Base-by-base conservation (phyloP, 2,797 vertebrate genomes). In the Microchirus variegatus region DNA sequence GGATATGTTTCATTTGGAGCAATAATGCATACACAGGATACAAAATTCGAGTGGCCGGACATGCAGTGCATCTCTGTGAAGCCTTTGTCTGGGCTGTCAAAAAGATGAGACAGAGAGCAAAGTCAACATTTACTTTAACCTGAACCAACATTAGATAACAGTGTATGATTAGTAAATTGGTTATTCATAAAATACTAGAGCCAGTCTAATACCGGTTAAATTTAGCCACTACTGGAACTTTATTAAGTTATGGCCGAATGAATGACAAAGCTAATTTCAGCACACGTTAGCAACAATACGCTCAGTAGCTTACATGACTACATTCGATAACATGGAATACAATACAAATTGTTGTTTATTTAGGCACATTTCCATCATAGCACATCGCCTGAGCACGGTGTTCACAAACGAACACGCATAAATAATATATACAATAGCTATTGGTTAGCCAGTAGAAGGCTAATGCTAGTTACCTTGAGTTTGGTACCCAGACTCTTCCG, bases 1-100 rank as follows among this genome's bases (percentile, higher is more conserved):
- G 97, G 96, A 73, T 98, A 95, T 3, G 90, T 90, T 7, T 99
- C 97, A 85, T 89, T 99, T 67, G 97, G 94, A 59, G 95, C 93
- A 67, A 99, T 95, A 81, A 95, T 69, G 84, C 98, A 99, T 14
- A 99, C 97, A 53, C 95, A 98, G 53, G 97, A 98, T 16, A 99
- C 95, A 88, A 97, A 99, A 85, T 96, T 97, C 43, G 93, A 93
- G 86, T 99, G 98, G 61, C 96, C 98, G 5, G 93, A 94, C 95
- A 99, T 95, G 62, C 95, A 96, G 73, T 95, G 95, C 91, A 96
- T 93, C 92, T 99, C 96, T 62, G 92, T 93, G 91, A 96, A 99
- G 42, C 94, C 91, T 70, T 86, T 92, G 86, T 92, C 94, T 78
- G 93, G 90, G 89, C 96, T 98, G 90, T 78, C 60, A 53, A 40